Base-by-base conservation (phyloP, 2,888 invertebrate genomes). In the Odontocerum albicorne region DNA sequence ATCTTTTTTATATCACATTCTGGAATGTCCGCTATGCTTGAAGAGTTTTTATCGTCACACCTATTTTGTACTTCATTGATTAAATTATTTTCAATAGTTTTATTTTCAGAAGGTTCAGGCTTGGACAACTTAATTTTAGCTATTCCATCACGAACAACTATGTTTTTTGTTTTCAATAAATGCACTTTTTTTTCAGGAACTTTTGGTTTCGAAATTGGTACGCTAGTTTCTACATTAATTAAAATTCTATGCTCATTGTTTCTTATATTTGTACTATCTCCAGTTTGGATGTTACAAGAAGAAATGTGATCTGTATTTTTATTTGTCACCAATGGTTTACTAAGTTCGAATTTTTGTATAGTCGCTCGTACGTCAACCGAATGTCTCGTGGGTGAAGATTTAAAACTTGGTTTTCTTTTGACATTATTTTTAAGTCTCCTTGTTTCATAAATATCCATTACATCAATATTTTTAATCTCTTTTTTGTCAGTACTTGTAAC, bases 111-210 rank as follows among this genome's bases (percentile, higher is more conserved):
- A n/a, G n/a, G n/a, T n/a, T n/a, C n/a, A n/a, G n/a, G n/a, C n/a
- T n/a, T n/a, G 40, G 44, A 54, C 62, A 33, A 62, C 55, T 72
- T 79, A 54, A 79, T 72, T 73, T 79, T 79, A 60, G 75, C 74
- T 56, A 77, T 70, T 54, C 79, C 79, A 63, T 80, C 77, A 63
- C 73, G 77, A 12, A 78, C 70, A 12, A 79, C 78, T 62, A 79
- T 61, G 64, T 79, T 79, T 68, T 79, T 79, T 39, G 78, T 77
- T 72, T 78, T 69, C 20, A 74, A 70, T 72, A 78, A 63, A 62
- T 75, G 72, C 62, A 78, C 74, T 69, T 79, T 81, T 66, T 82
- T 82, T 70, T 80, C 81, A 71, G 81, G 81, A 72, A 82, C 75
- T 74, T 78, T 79, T 38, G 82, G 81, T 73, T 82, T 82, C 67